Percentiles rank a stretch among this genome's conserved stretches.
Conservation (phyloP, 2,797 vertebrate genomes). For the Leptatherina wallacei region DNA sequence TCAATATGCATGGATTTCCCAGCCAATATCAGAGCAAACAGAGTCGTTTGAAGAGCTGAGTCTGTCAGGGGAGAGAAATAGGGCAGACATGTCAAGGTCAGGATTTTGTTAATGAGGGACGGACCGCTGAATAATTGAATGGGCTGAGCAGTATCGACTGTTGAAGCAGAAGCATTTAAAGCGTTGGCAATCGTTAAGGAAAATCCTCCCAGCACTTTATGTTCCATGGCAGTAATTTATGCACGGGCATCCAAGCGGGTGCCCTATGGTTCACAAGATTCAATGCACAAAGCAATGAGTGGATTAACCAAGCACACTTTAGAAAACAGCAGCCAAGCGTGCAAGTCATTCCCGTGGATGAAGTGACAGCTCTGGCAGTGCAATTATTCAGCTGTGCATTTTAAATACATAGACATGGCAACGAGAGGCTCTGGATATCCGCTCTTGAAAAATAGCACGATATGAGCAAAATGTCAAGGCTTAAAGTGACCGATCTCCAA, state of each 20-base stretch:
- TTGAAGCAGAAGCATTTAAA: constrained; percentile 86
- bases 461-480: constrained; percentile 51
- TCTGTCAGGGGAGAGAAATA: constrained; percentile 83
- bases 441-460: constrained; percentile 46
- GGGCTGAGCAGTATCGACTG: constrained; percentile 85
- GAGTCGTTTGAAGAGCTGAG: constrained; percentile 78
- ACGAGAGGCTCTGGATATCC: constrained; percentile 51
- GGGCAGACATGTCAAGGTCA: constrained; percentile 90
- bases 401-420: constrained; percentile 69
- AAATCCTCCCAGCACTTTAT: constrained; percentile 86
- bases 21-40: constrained; percentile 85
- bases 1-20: constrained; percentile 95
- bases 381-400: constrained; percentile 80
- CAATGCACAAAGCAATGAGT: constrained; percentile 84
- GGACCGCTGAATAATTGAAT: constrained; percentile 85
- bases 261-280: constrained; percentile 82
- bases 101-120: constrained; percentile 89
- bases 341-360: constrained; percentile 80
- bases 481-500: constrained; percentile 57
- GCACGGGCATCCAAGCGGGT: constrained; percentile 80
- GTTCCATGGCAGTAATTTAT: constrained; percentile 86
- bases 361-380: constrained; percentile 74
- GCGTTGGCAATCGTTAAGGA: constrained; percentile 84
- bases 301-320: constrained; percentile 83
- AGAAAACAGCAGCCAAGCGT: constrained; percentile 81